A percentile compares a stretch with the other conserved stretches of the same genome.
Evolutionary conservation across 2,888 invertebrate species (phyloP).

Genomic region (Lampropteryx suffumata): DNA sequence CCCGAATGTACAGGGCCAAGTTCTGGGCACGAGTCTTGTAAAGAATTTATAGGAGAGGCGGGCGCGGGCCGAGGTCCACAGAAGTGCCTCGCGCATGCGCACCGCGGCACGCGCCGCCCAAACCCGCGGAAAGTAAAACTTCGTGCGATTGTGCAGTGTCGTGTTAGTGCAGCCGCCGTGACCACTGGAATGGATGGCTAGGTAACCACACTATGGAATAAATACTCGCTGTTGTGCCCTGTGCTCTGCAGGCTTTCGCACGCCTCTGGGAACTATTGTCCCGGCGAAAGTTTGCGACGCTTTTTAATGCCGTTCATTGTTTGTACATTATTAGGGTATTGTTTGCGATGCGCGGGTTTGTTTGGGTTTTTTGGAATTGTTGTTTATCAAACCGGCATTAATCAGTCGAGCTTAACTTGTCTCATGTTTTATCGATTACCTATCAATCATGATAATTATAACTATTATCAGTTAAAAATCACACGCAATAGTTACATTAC

Average conservation of each 20-base stretch:
- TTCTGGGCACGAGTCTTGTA: slow-evolving; percentile 73
- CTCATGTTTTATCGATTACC: too few species aligned
- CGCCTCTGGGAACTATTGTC: slow-evolving; percentile 36
- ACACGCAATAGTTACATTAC: too few species aligned
- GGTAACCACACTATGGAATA: slow-evolving; percentile 43
- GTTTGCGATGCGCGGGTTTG: slow-evolving; percentile 24
- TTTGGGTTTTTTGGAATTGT: slow-evolving; percentile 14
- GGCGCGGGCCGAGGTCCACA: slow-evolving; percentile 28
- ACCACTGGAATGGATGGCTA: slow-evolving; percentile 69
- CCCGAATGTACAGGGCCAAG: slow-evolving; percentile 72
- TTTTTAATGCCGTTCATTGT: slow-evolving; percentile 36
- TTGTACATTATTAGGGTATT: slow-evolving; percentile 27
- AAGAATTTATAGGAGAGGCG: slow-evolving; percentile 77
- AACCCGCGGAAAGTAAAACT: slow-evolving; percentile 53
- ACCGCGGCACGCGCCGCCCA: slow-evolving; percentile 34
- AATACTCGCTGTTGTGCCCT: slow-evolving; percentile 1
- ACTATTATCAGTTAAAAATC: too few species aligned
- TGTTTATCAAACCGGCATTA: slow-evolving; percentile 5
- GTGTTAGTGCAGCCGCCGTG: slow-evolving; percentile 49
- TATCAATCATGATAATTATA: too few species aligned
- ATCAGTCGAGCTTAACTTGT: too few species aligned
- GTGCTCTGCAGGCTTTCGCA: slow-evolving; percentile 24
- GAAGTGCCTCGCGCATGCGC: slow-evolving; percentile 26
- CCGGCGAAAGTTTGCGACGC: slow-evolving; percentile 37
- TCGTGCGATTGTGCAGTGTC: slow-evolving; percentile 57